Evolutionary conservation across 2,797 vertebrate genomes (phyloP).

Genomic region (Rallus crepitans): DNA sequence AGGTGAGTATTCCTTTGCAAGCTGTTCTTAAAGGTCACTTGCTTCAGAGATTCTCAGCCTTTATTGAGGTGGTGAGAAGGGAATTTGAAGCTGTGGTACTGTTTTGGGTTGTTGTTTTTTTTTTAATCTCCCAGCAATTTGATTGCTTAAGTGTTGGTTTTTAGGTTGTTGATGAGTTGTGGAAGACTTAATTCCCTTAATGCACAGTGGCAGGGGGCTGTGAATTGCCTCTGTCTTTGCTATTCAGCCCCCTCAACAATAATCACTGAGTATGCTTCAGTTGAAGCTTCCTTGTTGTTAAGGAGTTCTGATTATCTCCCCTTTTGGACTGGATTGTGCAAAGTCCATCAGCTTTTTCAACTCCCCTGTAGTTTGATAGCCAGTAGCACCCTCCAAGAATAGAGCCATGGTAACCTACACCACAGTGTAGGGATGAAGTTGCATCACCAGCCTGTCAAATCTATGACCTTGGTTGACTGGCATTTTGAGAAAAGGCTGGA

Average conservation of each 20-base stretch:
- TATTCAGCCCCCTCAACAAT: neutral
- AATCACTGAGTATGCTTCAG: rapidly evolving
- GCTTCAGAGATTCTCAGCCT: neutral
- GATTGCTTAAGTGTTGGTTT: neutral
- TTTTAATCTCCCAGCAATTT: neutral
- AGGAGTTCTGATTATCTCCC: neutral
- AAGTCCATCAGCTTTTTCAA: neutral
- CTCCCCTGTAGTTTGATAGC: neutral
- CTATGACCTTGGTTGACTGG: neutral
- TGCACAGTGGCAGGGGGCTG: neutral
- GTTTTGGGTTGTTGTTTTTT: neutral
- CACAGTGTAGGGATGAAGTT: neutral
- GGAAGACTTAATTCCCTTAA: neutral
- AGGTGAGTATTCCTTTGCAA: conserved; percentile 81
- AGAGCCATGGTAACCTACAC: neutral
- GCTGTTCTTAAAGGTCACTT: neutral
- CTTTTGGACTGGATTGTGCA: neutral
- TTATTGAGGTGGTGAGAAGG: neutral
- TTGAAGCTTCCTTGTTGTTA: neutral
- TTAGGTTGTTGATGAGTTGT: neutral
- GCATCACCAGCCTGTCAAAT: neutral
- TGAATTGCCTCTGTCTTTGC: neutral
- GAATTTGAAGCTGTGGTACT: neutral
- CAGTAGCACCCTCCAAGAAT: neutral
- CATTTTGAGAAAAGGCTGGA: conserved; percentile 42